phyloP scores from a whole-genome alignment of 2,797 vertebrate species.

The Cercopithecus diana region DNA sequence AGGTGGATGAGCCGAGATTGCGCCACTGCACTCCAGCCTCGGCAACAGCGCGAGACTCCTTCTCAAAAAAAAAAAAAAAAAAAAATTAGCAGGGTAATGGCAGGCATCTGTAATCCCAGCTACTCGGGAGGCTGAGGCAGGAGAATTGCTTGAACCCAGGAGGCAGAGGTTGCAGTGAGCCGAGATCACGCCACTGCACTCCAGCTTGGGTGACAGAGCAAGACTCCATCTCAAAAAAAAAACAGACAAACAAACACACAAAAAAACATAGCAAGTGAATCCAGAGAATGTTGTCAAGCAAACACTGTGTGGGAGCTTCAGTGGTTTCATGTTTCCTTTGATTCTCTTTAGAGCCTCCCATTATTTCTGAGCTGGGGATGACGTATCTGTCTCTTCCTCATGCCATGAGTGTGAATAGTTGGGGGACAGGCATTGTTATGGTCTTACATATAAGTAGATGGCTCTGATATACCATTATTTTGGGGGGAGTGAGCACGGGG shows the following conservation, averaged over 20 bases:
- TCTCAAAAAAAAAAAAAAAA: too few species aligned
- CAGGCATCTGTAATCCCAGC: too few species aligned
- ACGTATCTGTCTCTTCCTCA: neutral
- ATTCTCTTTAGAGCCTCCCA: neutral
- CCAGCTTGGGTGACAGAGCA: too few species aligned
- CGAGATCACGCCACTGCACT: too few species aligned
- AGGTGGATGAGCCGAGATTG: too few species aligned
- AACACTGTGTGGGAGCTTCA: neutral
- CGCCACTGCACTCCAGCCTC: too few species aligned
- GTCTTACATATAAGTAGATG: neutral
- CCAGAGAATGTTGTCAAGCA: neutral
- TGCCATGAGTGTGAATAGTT: neutral
- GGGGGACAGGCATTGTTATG: neutral
- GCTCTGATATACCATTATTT: neutral
- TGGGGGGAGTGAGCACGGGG: neutral
- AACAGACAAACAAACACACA: too few species aligned
- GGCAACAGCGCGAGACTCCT: rapidly evolving
- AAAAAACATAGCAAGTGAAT: neutral
- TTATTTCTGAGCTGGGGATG: neutral
- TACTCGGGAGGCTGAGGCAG: too few species aligned
- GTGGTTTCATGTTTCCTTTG: neutral
- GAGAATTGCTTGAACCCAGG: too few species aligned
- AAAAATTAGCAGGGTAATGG: too few species aligned
- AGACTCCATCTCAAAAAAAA: too few species aligned
- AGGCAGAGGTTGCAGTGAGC: too few species aligned